phyloP scores from a whole-genome alignment of 2,888 invertebrate genomes.

The Drosophila subquinaria region DNA sequence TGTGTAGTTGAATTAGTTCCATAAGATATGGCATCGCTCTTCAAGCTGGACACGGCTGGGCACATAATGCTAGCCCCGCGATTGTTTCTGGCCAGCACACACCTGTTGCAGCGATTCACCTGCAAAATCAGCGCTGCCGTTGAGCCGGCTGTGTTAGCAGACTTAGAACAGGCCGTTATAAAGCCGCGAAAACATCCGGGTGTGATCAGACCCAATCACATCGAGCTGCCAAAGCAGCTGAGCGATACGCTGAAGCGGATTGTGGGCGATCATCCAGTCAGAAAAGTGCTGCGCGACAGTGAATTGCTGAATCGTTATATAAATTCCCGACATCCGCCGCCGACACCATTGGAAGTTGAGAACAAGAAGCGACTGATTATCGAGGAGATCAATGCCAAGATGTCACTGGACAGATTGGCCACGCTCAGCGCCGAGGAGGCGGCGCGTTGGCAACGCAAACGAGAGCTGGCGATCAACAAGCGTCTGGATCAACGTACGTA shows the following conservation, averaged over 20 bases:
- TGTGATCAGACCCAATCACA: slow-evolving; percentile 86
- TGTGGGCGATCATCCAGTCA: slow-evolving; percentile 87
- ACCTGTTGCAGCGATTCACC: slow-evolving; percentile 61
- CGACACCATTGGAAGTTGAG: slow-evolving; percentile 86
- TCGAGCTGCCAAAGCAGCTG: slow-evolving; percentile 88
- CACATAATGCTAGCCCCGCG: slow-evolving; percentile 27
- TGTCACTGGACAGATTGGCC: slow-evolving; percentile 62
- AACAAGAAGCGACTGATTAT: slow-evolving; percentile 74
- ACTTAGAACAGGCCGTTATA: slow-evolving; percentile 73
- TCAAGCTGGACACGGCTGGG: slow-evolving; percentile 31
- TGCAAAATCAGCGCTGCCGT: slow-evolving; percentile 82
- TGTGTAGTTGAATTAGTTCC: slow-evolving; percentile 5
- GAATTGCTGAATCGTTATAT: slow-evolving; percentile 88
- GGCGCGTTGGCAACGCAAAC: slow-evolving; percentile 85
- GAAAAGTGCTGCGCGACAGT: slow-evolving; percentile 87
- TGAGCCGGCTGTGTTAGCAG: slow-evolving; percentile 64
- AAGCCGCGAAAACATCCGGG: slow-evolving; percentile 92
- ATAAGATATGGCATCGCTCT: slow-evolving; percentile 33
- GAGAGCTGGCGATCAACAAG: slow-evolving; percentile 87
- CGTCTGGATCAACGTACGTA: slow-evolving; percentile 88
- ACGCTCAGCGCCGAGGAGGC: slow-evolving; percentile 83
- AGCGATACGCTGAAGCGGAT: slow-evolving; percentile 87
- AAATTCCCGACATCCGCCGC: slow-evolving; percentile 88
- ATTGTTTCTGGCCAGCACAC: slow-evolving; percentile 35
- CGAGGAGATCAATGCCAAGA: slow-evolving; percentile 75